Percentiles rank a stretch among this genome's conserved stretches.
These are phyloP conservation scores for Labeo calbasu DNA, from an alignment of 2,797 vertebrate species.

Conservation along the genomic window DNA sequence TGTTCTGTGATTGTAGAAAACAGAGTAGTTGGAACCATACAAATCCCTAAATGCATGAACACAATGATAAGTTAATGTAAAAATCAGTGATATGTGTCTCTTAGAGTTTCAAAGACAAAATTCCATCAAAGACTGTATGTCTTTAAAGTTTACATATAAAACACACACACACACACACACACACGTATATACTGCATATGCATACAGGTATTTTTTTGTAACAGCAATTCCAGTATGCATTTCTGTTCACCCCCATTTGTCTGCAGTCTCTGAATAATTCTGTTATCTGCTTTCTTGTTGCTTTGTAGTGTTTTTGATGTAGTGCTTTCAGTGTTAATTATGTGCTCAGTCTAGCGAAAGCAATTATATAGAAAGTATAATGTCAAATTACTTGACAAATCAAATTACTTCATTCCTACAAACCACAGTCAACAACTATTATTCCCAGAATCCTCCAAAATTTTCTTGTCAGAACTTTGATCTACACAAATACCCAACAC, in stretches of 20 bases:
- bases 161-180: too few relatives aligned
- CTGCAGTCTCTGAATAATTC: neutral
- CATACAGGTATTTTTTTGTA: neutral
- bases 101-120: too few relatives aligned
- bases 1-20: too few relatives aligned
- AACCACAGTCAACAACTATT: neutral
- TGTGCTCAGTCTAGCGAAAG: neutral
- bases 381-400: too few relatives aligned
- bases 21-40: too few relatives aligned
- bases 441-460: slow-evolving; percentile 5
- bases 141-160: too few relatives aligned
- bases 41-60: too few relatives aligned
- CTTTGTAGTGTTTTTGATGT: too few relatives aligned
- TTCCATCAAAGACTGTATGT: too few relatives aligned
- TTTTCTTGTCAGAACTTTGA: slow-evolving; percentile 55
- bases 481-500: slow-evolving; percentile 56
- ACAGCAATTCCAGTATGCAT: neutral
- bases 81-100: too few relatives aligned
- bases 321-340: neutral
- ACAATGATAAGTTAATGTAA: too few relatives aligned
- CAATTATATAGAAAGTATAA: neutral
- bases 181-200: too few relatives aligned
- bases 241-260: neutral
- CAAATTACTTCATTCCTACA: neutral
- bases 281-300: neutral